These are phyloP conservation scores for Trichopria drosophilae DNA, from an alignment of 2,888 invertebrate species.

Conservation along the genomic window DNA sequence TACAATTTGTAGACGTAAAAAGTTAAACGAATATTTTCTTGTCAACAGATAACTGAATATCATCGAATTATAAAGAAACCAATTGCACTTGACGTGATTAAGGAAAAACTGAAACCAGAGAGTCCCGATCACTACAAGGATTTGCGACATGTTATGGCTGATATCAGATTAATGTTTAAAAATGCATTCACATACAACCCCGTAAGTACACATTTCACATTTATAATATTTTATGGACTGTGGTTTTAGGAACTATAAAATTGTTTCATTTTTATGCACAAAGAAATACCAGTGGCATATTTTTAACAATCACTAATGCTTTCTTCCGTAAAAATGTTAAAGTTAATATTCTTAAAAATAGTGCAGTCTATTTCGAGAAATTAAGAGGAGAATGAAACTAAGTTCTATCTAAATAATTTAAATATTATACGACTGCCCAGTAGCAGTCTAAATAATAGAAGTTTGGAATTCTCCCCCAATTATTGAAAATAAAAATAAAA, in stretches of 20 bases:
- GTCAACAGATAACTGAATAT: conserved; percentile 67
- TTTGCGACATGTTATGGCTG: conserved; percentile 75
- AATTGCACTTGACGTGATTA: conserved; percentile 83
- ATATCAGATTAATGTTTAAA: conserved; percentile 82
- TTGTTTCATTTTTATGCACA: conserved; percentile 11
- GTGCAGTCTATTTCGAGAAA: no score
- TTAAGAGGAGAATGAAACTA: no score
- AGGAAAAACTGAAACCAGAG: conserved; percentile 76
- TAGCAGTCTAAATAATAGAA: no score
- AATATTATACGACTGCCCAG: no score
- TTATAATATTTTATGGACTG: neutral
- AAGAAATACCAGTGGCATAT: no score
- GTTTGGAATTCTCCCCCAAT: no score
- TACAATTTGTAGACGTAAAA: no score
- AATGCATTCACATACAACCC: conserved; percentile 85
- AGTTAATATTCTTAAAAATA: no score
- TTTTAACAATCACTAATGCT: no score
- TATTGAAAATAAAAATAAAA: neutral
- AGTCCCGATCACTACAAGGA: conserved; percentile 73
- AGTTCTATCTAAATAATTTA: no score
- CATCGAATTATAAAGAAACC: conserved; percentile 74
- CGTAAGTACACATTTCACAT: conserved; percentile 62
- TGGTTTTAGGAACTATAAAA: neutral
- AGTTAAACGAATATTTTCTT: conserved; percentile 28
- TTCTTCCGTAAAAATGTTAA: no score